Conservation (phyloP, 2,797 vertebrate genomes). For the Allobates femoralis region DNA sequence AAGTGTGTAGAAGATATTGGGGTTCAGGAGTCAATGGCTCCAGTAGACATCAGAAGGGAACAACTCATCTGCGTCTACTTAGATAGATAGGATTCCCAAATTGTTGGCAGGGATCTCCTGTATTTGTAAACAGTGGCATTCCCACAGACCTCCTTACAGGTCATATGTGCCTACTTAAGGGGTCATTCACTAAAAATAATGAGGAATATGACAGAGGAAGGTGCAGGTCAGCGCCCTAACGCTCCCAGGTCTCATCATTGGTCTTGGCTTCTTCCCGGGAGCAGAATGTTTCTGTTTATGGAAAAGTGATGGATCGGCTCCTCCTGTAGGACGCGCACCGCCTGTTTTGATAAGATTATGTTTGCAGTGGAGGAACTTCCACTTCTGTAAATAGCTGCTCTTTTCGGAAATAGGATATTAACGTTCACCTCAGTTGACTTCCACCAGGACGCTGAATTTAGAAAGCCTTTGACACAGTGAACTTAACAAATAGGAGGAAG, state of each 20-base stretch:
- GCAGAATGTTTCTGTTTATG: constrained; percentile 19
- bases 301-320: not conserved
- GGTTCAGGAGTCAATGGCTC: too few species aligned
- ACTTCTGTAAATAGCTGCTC: constrained; percentile 39
- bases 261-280: not conserved
- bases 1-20: too few species aligned
- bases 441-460: constrained; percentile 6
- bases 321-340: not conserved
- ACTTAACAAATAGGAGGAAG: constrained; percentile 4
- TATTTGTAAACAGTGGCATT: not conserved
- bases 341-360: constrained; percentile 39
- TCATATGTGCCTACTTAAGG: too few species aligned
- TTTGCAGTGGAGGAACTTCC: constrained; percentile 24
- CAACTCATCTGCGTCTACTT: not conserved
- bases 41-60: not conserved
- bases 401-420: constrained; percentile 38
- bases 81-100: not conserved
- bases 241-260: not conserved
- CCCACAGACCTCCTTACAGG: too few species aligned
- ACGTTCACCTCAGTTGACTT: constrained; percentile 31
- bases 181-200: too few species aligned
- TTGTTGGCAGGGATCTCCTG: not conserved
- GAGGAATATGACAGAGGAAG: too few species aligned
- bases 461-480: constrained; percentile 21
- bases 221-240: not conserved